Percentiles rank a stretch among this genome's conserved stretches.
Conservation (phyloP, 1,140 invertebrate genomes). For the Vanessa tameamea region DNA sequence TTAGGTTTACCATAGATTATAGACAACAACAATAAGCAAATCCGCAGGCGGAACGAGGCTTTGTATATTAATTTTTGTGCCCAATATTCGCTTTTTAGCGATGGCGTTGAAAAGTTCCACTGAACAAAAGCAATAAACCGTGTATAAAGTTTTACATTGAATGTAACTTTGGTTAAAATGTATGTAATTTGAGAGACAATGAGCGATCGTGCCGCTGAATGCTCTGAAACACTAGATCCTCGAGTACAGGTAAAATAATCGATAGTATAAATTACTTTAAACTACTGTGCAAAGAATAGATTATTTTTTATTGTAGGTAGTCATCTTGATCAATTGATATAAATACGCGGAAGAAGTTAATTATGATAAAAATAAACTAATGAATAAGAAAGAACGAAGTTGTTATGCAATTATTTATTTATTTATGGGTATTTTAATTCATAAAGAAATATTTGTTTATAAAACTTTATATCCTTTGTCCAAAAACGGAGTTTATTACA, state of each 20-base stretch:
- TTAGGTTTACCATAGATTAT: conserved; percentile 1
- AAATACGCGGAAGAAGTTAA: conserved; percentile 19
- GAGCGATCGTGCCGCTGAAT: conserved; percentile 75
- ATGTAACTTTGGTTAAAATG: conserved; percentile 63
- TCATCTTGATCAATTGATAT: conserved; percentile 32
- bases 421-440: neutral
- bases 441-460: neutral
- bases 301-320: conserved; percentile 35
- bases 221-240: conserved; percentile 81
- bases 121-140: conserved; percentile 43
- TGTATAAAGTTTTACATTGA: conserved; percentile 42
- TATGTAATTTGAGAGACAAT: conserved; percentile 65
- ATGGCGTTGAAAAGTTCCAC: conserved; percentile 41
- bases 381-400: neutral
- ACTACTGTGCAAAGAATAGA: conserved; percentile 35
- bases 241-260: conserved; percentile 82
- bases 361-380: neutral
- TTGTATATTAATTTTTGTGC: conserved; percentile 38
- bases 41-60: conserved; percentile 29
- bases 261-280: conserved; percentile 50
- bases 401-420: conserved; percentile 9
- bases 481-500: neutral
- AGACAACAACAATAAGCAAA: conserved; percentile 20
- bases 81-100: conserved; percentile 51
- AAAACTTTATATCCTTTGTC: neutral